A percentile compares a stretch with the other conserved stretches of the same genome.
phyloP scores from a whole-genome alignment of 2,797 vertebrate genomes.

The Schizopygopsis pylzovi region DNA sequence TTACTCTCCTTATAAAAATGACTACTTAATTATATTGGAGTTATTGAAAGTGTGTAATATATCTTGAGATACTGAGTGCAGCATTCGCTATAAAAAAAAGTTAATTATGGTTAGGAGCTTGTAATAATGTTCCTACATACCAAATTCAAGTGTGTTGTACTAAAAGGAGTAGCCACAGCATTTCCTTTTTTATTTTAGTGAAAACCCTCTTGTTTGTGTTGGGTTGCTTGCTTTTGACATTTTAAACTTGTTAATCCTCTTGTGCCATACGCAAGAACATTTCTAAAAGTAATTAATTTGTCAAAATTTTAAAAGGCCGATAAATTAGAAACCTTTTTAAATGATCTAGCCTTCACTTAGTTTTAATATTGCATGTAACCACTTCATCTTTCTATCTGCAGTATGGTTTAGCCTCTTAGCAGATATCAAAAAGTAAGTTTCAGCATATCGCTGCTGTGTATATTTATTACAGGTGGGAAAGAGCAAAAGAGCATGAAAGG shows the following conservation, averaged over 20 bases:
- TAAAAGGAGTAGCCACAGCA: constrained; percentile 48
- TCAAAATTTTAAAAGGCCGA: constrained; percentile 9
- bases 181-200: constrained; percentile 72
- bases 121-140: constrained; percentile 51
- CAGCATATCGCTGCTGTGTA: background rate
- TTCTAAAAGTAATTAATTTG: constrained; percentile 18
- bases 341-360: background rate
- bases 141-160: constrained; percentile 47
- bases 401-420: background rate
- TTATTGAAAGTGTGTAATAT: constrained; percentile 74
- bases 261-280: background rate
- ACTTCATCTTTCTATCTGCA: background rate
- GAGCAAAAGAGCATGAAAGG: background rate
- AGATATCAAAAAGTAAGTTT: background rate
- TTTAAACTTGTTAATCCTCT: background rate
- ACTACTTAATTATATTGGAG: constrained; percentile 77
- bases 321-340: constrained; percentile 1
- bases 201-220: constrained; percentile 2
- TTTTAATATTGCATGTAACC: background rate
- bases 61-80: constrained; percentile 68
- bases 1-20: constrained; percentile 76
- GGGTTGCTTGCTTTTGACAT: constrained; percentile 5
- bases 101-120: constrained; percentile 59
- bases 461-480: constrained; percentile 13
- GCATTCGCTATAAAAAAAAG: constrained; percentile 56